These are phyloP conservation scores for Cotesia glomerata DNA, from an alignment of 1,140 invertebrate species.

Conservation along the genomic window DNA sequence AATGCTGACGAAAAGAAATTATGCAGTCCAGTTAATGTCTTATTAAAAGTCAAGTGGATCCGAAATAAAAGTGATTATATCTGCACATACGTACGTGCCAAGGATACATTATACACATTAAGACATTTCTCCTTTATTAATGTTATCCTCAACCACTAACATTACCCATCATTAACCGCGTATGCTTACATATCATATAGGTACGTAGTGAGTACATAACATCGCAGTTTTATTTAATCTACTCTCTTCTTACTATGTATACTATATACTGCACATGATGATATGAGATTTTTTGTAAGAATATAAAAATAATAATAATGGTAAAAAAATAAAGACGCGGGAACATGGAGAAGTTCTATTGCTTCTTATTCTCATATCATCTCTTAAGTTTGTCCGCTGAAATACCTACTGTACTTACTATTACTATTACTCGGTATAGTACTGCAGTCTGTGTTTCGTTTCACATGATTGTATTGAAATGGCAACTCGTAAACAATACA, in stretches of 20 bases:
- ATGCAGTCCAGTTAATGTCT: too few relatives aligned
- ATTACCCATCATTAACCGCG: slow-evolving; percentile 21
- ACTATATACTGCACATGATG: too few relatives aligned
- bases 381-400: neutral
- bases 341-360: too few relatives aligned
- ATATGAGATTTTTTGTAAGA: too few relatives aligned
- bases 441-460: slow-evolving; percentile 8
- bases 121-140: slow-evolving; percentile 39
- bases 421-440: neutral
- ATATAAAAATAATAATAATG: too few relatives aligned
- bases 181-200: neutral
- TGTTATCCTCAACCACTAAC: neutral
- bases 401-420: neutral
- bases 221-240: too few relatives aligned
- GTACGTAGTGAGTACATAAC: too few relatives aligned
- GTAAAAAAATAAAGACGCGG: too few relatives aligned
- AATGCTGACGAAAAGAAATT: too few relatives aligned
- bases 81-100: slow-evolving; percentile 36
- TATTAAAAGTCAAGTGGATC: neutral
- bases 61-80: neutral
- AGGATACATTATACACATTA: slow-evolving; percentile 37
- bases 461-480: slow-evolving; percentile 55
- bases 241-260: too few relatives aligned
- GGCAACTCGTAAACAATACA: slow-evolving; percentile 48
- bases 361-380: neutral